Conservation (phyloP, 2,113 vertebrate genomes). For the Ploceus nigricollis region DNA sequence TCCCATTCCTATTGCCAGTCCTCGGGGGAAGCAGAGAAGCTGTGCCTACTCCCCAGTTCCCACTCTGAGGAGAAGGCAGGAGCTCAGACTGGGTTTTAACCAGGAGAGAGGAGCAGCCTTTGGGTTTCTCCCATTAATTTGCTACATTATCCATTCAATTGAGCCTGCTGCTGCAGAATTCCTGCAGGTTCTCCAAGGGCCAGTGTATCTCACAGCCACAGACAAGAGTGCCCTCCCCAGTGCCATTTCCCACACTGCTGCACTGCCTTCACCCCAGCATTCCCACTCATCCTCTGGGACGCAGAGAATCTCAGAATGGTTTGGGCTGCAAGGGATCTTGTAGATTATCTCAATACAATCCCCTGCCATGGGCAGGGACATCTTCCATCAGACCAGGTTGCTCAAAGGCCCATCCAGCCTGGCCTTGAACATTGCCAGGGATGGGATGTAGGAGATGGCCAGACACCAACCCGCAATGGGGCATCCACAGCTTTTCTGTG, state of each 20-base stretch:
- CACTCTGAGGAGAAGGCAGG: not conserved
- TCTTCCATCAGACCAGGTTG: not conserved
- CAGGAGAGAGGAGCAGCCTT: not conserved
- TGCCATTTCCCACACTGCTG: not conserved
- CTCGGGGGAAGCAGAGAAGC: not conserved
- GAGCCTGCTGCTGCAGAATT: not conserved
- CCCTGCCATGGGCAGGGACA: not conserved
- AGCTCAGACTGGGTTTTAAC: not conserved
- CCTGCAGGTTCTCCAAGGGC: not conserved
- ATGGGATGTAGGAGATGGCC: too few relatives aligned
- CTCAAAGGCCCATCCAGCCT: not conserved
- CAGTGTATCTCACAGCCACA: not conserved
- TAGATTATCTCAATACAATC: too few relatives aligned
- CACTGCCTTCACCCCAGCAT: not conserved
- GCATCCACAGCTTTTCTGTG: not conserved
- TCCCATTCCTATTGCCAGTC: not conserved
- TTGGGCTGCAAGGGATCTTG: not conserved
- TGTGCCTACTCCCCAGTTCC: not conserved
- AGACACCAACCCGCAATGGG: too few relatives aligned
- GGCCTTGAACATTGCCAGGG: not conserved
- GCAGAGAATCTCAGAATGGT: not conserved
- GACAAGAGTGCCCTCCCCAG: fast-evolving
- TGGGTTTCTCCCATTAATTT: not conserved
- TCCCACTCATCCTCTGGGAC: not conserved
- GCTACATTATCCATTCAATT: not conserved